Evolutionary conservation across 2,797 vertebrate species (phyloP), one percentile per base, ranked within the genome.

Genomic region (Astyanax mexicanus): DNA sequence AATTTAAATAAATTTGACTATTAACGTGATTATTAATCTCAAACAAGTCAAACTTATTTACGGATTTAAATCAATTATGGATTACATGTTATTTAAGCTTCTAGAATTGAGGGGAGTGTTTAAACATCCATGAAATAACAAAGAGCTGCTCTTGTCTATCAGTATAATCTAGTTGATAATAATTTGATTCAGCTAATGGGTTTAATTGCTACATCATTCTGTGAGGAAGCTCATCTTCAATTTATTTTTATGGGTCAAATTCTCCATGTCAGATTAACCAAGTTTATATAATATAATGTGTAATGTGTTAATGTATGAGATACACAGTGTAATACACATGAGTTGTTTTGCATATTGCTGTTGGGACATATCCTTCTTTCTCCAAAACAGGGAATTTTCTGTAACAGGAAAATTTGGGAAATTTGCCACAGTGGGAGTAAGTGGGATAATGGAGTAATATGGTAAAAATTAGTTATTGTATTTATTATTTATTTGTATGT

Each of bases 11-110:
- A 96, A 96, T 97, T 94, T 95, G 93, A 94, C 94, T 96, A 97
- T 98, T 96, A 97, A 98, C 93, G 93, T 97, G 95, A 97, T 97
- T 97, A 97, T 96, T 93, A 95, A 94, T 95, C 94, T 95, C 93
- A 93, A 97, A 98, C 95, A 95, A 94, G 93, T 95, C 94, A 93
- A 94, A 94, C 93, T 95, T 95, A 95, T 95, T 95, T 95, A 96
- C 94, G 92, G 92, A 92, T 95, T 96, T 94, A 94, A 97, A 95
- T 95, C 94, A 95, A 98, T 98, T 98, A 96, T 92, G 88, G 90
- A 85, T 89, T 94, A 92, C 92, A 93, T 92, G 93, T 91, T 93
- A 49, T 74, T 89, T 92, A 75, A 93, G 91, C 92, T 92, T 90
- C 90, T 90, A 92, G 92, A 91, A 91, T 82, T 23, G 90, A 32